Evolutionary conservation across 2,888 invertebrate species (phyloP), one percentile per base, ranked within the genome.

Genomic region (Drosophila mettleri): DNA sequence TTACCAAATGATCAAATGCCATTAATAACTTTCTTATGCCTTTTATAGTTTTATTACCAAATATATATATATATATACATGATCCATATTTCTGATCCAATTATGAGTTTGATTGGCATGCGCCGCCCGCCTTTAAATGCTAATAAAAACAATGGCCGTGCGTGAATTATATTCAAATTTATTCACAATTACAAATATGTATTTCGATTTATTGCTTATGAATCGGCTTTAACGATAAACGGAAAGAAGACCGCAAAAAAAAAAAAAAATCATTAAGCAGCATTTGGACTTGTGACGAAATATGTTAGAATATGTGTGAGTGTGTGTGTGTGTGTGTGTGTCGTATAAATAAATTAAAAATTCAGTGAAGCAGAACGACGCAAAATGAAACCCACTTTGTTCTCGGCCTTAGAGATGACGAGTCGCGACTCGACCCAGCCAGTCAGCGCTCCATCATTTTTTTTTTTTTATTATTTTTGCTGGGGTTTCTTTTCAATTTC

Each of bases 301-400:
- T 57, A 41, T 41, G 46, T 29, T 39, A 43, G 29, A 46, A 33
- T 31, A n/a, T 31, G 48, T 45, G 51, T 53, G 54, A 38, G 10
- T 24, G 38, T 43, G 24, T 33, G 31, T 45, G 48, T 43, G 52
- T 45, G 51, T 61, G 34, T 58, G 52, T 52, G 55, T 61, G 64
- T 67, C 63, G 53, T 65, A 86, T 83, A 83, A 83, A 83, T 83
- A 83, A 78, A 83, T 86, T 72, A 64, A 69, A 80, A 74, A 84
- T 74, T 86, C 79, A 81, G 43, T 86, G 79, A 77, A 79, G 79
- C 83, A 69, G 66, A 76, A 78, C 86, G 78, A 75, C 43, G 70
- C 73, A 67, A 75, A 75, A 75, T 65, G 75, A 69, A 78, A 80
- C 61, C 67, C 65, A 78, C 52, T 80, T 78, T 60, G 63, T 59